Evolutionary conservation across 2,113 vertebrate species (phyloP).

Genomic region (Vulpes ferrilata): DNA sequence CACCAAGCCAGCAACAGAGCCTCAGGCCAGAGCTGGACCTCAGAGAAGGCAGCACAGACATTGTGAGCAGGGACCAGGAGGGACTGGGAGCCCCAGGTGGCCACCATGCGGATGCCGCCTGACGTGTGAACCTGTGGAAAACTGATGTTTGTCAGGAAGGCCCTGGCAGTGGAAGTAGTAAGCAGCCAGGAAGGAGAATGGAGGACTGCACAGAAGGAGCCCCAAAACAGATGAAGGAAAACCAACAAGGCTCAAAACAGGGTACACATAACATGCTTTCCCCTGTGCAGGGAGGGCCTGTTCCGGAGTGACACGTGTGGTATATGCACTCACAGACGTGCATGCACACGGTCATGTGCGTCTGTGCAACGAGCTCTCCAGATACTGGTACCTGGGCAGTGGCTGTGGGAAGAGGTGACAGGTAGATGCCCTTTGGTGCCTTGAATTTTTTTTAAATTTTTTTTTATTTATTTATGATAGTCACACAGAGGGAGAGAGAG

Average conservation of each 20-base stretch:
- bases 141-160: accelerated
- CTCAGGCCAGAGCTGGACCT: background rate
- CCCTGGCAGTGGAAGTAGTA: background rate
- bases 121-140: accelerated
- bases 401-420: background rate
- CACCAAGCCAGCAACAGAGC: background rate
- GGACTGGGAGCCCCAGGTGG: background rate
- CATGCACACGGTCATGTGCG: accelerated
- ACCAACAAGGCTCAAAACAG: background rate
- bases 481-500: too few species aligned
- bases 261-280: background rate
- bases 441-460: background rate
- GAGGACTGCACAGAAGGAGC: accelerated
- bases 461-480: too few species aligned
- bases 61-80: background rate
- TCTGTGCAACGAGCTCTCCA: background rate
- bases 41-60: background rate
- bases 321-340: accelerated
- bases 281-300: background rate
- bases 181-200: background rate
- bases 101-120: accelerated
- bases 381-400: background rate
- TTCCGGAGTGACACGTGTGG: accelerated
- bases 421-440: background rate
- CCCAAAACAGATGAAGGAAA: background rate